Evolutionary conservation across 30 jellyfish, hydroid and myxozoan species (phyloP).

Genomic region (Hydractinia symbiolongicarpus): DNA sequence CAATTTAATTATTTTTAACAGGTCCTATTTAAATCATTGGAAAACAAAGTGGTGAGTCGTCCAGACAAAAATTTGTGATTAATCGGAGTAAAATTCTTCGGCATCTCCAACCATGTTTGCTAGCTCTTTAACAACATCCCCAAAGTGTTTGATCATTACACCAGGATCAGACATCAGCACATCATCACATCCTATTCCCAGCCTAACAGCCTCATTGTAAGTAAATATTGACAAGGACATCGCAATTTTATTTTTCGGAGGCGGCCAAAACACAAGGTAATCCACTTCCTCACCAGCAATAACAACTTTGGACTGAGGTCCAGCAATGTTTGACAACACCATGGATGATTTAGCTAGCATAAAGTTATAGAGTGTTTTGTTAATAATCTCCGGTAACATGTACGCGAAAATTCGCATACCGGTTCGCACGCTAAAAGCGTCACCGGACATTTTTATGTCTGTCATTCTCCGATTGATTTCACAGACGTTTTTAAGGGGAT

Average conservation of each 20-base stretch:
- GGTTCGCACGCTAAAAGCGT: background rate
- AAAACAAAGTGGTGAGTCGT: no score
- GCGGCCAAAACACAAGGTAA: slow-evolving; percentile 14
- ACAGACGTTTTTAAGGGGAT: background rate
- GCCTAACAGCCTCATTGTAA: background rate
- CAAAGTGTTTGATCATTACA: background rate
- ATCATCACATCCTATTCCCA: background rate
- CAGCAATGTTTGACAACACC: slow-evolving; percentile 9
- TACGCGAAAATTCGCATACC: background rate
- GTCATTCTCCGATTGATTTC: slow-evolving; percentile 18
- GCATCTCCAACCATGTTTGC: background rate
- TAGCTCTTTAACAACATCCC: background rate
- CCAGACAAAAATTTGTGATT: background rate
- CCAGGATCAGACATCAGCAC: background rate
- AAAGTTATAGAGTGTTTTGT: background rate
- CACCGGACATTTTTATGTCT: background rate
- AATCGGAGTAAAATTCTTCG: background rate
- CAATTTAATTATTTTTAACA: no score
- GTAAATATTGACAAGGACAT: slow-evolving; percentile 3
- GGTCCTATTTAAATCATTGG: no score
- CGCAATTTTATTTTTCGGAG: background rate
- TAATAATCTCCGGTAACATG: background rate
- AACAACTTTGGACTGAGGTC: background rate
- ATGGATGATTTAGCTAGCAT: background rate
- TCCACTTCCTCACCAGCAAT: slow-evolving; percentile 7